These are phyloP conservation scores for Halcyon smyrnensis DNA, from an alignment of 2,797 vertebrate genomes.

Conservation along the genomic window DNA sequence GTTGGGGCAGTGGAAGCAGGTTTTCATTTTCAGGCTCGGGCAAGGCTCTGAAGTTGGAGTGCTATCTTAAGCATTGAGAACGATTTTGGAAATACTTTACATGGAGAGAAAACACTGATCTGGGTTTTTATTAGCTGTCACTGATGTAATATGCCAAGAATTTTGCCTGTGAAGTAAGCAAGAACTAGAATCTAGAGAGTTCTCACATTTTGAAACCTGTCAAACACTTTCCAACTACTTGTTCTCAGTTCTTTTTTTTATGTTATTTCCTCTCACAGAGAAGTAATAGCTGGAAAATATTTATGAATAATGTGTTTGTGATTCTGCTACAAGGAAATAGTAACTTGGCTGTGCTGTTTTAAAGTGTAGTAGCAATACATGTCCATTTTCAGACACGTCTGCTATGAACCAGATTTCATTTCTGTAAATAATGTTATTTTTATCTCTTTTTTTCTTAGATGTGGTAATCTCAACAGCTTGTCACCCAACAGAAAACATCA, in stretches of 20 bases:
- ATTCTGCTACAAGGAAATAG: not conserved
- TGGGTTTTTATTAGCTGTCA: not conserved
- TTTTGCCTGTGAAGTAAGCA: not conserved
- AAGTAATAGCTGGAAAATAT: not conserved
- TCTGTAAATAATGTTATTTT: not conserved
- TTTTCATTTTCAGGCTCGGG: not conserved
- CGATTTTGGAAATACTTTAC: not conserved
- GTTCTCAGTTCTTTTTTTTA: not conserved
- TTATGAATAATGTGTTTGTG: not conserved
- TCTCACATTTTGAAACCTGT: not conserved
- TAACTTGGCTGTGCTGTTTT: not conserved
- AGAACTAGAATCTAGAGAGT: not conserved
- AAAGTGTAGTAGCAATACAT: not conserved
- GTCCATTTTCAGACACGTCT: not conserved
- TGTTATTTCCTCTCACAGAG: not conserved
- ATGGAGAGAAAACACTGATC: not conserved
- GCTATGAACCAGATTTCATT: not conserved
- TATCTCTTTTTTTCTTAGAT: slow-evolving; percentile 76
- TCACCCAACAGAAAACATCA: slow-evolving; percentile 99
- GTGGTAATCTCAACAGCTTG: slow-evolving; percentile 98
- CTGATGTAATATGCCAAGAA: not conserved
- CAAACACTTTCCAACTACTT: not conserved
- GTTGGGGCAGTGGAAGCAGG: not conserved
- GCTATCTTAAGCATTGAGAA: too few relatives aligned
- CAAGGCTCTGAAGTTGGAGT: not conserved